These are phyloP conservation scores for Alcis repandata DNA, from an alignment of 2,888 invertebrate genomes.

Conservation along the genomic window DNA sequence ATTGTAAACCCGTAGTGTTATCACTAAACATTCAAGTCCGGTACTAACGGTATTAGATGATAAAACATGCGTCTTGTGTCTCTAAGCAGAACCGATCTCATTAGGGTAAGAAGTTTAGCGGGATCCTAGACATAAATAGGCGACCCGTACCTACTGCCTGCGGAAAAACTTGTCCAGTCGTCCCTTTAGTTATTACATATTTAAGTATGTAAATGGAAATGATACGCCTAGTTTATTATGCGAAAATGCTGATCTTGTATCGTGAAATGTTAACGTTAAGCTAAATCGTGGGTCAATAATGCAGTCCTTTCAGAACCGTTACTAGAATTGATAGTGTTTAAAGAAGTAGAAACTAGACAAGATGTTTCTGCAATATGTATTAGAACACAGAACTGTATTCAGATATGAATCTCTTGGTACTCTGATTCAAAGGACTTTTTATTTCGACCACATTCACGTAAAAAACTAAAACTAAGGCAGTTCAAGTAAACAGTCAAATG, in stretches of 20 bases:
- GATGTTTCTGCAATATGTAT: too few relatives aligned
- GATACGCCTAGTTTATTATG: slow-evolving; percentile 5
- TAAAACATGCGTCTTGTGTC: neutral
- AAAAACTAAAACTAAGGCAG: neutral
- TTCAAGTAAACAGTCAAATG: neutral
- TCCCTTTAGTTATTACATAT: neutral
- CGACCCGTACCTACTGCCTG: neutral
- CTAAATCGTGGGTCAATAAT: neutral
- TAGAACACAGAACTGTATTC: too few relatives aligned
- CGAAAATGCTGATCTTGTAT: neutral
- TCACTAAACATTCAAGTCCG: neutral
- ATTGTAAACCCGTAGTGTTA: too few relatives aligned
- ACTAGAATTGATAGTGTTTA: neutral
- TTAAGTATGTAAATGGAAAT: neutral
- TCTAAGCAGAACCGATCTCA: slow-evolving; percentile 52
- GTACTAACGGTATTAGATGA: slow-evolving; percentile 58
- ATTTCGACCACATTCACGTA: neutral
- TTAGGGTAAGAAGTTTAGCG: slow-evolving; percentile 46
- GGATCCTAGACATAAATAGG: slow-evolving; percentile 1
- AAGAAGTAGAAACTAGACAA: too few relatives aligned
- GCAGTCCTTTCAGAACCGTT: neutral
- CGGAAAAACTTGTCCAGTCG: neutral
- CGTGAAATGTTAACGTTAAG: neutral
- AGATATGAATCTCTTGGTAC: too few relatives aligned
- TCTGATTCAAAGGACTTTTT: neutral